These are phyloP conservation scores for Octodon degus DNA, from an alignment of 2,113 vertebrate genomes.

Conservation along the genomic window DNA sequence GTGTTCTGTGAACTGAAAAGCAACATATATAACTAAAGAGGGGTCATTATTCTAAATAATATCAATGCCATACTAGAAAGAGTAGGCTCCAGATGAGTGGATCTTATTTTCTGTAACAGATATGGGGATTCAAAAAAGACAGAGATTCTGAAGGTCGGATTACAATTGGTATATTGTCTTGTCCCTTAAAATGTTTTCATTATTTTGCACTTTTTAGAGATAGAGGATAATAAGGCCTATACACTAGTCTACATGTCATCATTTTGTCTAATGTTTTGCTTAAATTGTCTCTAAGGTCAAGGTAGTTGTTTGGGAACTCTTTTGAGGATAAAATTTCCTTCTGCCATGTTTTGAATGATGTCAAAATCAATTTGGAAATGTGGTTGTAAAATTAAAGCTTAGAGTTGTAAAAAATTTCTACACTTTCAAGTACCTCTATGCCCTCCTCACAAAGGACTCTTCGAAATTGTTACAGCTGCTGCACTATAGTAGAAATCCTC, in stretches of 20 bases:
- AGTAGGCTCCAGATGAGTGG: background rate
- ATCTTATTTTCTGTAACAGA: background rate
- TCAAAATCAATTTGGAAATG: constrained; percentile 33
- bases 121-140: background rate
- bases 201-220: constrained; percentile 25
- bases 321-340: constrained; percentile 18
- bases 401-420: background rate
- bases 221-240: background rate
- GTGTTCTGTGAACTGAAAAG: constrained; percentile 1
- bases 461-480: background rate
- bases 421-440: background rate
- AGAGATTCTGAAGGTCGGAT: background rate
- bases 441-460: background rate
- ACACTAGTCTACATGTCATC: constrained; percentile 2
- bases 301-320: background rate
- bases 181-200: background rate
- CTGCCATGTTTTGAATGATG: background rate
- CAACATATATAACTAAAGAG: background rate
- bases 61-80: constrained; percentile 9
- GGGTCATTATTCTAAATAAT: background rate
- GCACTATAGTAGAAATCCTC: background rate
- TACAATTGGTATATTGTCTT: background rate
- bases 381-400: constrained; percentile 20
- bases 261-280: background rate
- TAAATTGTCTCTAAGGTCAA: constrained; percentile 39